Evolutionary conservation across 2,113 vertebrate species (phyloP), one percentile per base, ranked within the genome.

Genomic region (Neotoma lepida): DNA sequence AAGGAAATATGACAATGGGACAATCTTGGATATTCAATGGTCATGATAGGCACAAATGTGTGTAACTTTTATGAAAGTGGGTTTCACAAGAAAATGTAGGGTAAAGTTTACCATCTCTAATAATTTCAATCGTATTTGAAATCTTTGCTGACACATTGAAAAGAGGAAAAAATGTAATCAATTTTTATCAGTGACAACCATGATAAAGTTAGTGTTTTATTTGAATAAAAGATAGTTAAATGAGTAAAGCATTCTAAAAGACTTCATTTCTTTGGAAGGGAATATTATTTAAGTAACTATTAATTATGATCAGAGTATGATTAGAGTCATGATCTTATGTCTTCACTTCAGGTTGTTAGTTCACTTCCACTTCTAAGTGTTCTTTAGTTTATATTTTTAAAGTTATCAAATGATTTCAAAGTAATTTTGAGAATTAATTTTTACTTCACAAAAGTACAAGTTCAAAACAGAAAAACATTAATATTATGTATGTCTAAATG

Each of bases 361-460:
- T 93, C 28, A 78, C 15, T 91, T 95, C 4, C 7, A 64, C 64
- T 94, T 92, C 12, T 88, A 61, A 73, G 5, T 70, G 2, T 95
- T 96, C 92, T 33, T 51, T 88, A 86, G 70, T 66, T 35, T 91
- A 81, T 80, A 68, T 46, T 68, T 90, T 82, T 74, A 13, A 94
- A 30, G 28, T 74, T 96, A 93, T 35, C 10, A 92, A 22, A 94
- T 61, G 77, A 61, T 56, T 81, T 96, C 20, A 44, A 71, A 78
- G 28, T 73, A 80, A 86, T 88, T 96, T 95, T 89, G 91, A 94
- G 30, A 10, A 76, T 81, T 76, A 56, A 89, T 89, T 89, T 13
- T 91, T 58, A 61, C 0, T 95, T 91, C 15, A 88, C 13, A 70
- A 9, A 96, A 41, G 22, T 61, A 74, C 20, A 86, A 24, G 49